Evolutionary conservation across 2,888 invertebrate genomes (phyloP).

Genomic region (Perithous albicinctus): DNA sequence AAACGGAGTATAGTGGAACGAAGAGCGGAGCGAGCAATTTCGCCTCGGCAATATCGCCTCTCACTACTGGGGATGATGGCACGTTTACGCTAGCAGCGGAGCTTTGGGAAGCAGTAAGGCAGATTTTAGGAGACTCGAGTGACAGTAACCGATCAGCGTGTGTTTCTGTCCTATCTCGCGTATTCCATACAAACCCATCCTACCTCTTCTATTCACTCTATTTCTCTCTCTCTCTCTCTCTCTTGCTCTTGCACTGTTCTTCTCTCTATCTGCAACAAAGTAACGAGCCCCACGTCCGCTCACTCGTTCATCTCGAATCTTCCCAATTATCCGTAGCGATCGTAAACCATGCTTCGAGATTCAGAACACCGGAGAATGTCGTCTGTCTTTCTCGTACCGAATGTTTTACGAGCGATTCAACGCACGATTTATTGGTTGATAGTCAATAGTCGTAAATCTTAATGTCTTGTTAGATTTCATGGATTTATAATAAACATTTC

Average conservation of each 20-base stretch:
- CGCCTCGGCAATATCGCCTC: conserved; percentile 53
- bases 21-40: conserved; percentile 56
- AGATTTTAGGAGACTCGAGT: conserved; percentile 64
- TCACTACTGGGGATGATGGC: conserved; percentile 37
- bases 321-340: conserved; percentile 65
- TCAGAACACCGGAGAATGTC: conserved; percentile 32
- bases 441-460: conserved; percentile 38
- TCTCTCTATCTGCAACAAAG: conserved; percentile 47
- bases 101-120: conserved; percentile 61
- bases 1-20: conserved; percentile 25
- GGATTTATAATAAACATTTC: conserved; percentile 19
- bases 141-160: conserved; percentile 64
- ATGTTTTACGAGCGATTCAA: conserved; percentile 54
- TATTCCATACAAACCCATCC: background rate
- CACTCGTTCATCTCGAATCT: conserved; percentile 66
- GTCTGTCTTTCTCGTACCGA: background rate
- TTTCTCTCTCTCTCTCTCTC: no score
- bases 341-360: conserved; percentile 62
- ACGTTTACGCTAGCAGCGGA: conserved; percentile 39
- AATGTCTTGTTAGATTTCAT: background rate
- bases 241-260: no score
- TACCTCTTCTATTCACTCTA: conserved; percentile 2
- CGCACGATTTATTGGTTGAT: conserved; percentile 49
- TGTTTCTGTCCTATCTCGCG: conserved; percentile 30
- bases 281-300: conserved; percentile 58